Evolutionary conservation across 2,113 vertebrate genomes (phyloP).

Genomic region (Peromyscus leucopus): DNA sequence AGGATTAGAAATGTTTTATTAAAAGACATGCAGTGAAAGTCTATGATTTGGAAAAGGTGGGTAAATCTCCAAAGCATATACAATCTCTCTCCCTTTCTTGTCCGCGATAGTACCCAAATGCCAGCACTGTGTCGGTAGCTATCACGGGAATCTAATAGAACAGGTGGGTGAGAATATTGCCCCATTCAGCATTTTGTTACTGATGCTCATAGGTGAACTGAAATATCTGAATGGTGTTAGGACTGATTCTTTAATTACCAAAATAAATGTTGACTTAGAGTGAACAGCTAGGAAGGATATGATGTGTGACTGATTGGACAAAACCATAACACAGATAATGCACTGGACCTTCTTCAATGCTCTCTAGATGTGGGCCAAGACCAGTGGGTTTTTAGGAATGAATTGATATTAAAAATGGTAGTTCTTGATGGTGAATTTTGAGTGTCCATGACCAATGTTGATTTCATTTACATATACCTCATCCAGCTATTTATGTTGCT

Average conservation of each 20-base stretch:
- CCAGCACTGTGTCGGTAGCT: neutral
- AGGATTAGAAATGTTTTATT: neutral
- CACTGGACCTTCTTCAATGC: neutral
- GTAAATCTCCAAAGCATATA: neutral
- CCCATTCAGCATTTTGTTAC: neutral
- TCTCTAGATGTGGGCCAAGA: neutral
- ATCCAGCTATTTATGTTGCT: neutral
- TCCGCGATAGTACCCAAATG: neutral
- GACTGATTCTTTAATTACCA: neutral
- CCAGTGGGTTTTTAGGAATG: neutral
- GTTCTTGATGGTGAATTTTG: neutral
- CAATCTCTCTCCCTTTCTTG: neutral
- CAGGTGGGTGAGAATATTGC: neutral
- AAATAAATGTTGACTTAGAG: neutral
- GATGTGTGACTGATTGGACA: neutral
- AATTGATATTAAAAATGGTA: neutral
- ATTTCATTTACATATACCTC: constrained; percentile 1
- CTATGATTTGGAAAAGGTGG: neutral
- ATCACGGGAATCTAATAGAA: neutral
- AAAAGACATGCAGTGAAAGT: neutral
- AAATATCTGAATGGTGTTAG: neutral
- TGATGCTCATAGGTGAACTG: neutral
- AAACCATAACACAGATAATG: neutral
- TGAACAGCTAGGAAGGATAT: neutral
- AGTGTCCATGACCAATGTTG: neutral